Percentiles rank a stretch among this genome's conserved stretches.
phyloP scores from a whole-genome alignment of 2,888 invertebrate species.

The Sarcophaga rosellei region DNA sequence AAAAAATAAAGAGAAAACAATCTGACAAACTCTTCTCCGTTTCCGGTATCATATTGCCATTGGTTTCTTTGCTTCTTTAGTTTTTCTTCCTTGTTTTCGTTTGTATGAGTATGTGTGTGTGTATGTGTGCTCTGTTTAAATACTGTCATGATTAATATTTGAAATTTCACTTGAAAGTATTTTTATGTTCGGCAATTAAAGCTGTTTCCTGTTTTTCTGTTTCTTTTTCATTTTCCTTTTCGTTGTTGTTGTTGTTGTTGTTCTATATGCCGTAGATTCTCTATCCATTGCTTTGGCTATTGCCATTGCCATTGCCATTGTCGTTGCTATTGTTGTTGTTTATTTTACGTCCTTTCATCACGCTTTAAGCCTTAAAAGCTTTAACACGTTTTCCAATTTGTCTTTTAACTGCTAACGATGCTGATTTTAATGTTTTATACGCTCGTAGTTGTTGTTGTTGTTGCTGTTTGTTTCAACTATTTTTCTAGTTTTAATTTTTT shows the following conservation, averaged over 20 bases:
- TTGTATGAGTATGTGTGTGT: too few relatives aligned
- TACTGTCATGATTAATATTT: slow-evolving; percentile 34
- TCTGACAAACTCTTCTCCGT: slow-evolving; percentile 6
- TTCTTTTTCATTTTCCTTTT: background rate
- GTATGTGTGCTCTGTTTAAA: background rate
- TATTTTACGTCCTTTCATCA: background rate
- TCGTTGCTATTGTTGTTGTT: background rate
- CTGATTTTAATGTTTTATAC: slow-evolving; percentile 23
- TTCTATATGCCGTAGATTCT: too few relatives aligned
- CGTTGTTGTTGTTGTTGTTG: too few relatives aligned
- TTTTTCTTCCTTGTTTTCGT: slow-evolving; percentile 1
- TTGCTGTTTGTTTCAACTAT: background rate
- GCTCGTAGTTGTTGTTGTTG: background rate
- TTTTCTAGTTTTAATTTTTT: background rate
- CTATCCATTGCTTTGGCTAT: background rate
- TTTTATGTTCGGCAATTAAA: slow-evolving; percentile 60
- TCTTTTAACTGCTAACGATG: slow-evolving; percentile 35
- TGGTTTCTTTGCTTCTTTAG: background rate
- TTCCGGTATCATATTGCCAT: background rate
- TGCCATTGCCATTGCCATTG: background rate
- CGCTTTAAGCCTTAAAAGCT: slow-evolving; percentile 37
- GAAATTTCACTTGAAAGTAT: slow-evolving; percentile 27
- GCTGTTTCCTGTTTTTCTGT: slow-evolving; percentile 15
- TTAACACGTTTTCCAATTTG: slow-evolving; percentile 55
- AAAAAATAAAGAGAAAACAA: slow-evolving; percentile 5